These are phyloP conservation scores for Beris morrisii DNA, from an alignment of 2,888 invertebrate genomes.

Conservation along the genomic window DNA sequence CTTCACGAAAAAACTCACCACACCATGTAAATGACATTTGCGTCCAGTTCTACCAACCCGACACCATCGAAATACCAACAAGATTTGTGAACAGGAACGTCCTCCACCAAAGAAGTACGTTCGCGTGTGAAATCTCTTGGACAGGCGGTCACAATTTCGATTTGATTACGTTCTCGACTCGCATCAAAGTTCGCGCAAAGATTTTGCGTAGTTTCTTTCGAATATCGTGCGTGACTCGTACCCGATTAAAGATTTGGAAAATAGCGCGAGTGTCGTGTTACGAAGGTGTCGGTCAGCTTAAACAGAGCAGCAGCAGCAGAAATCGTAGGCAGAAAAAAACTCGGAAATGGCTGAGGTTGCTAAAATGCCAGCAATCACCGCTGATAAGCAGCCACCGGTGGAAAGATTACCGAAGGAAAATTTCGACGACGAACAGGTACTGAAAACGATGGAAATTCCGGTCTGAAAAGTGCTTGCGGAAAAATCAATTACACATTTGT, in stretches of 20 bases:
- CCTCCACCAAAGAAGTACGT: conserved; percentile 11
- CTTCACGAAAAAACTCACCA: not conserved
- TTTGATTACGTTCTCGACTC: conserved; percentile 6
- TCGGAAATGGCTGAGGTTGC: conserved; percentile 54
- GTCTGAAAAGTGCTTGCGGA: conserved; percentile 2
- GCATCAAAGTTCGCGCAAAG: not conserved
- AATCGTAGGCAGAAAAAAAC: conserved; percentile 23
- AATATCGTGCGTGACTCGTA: too few relatives aligned
- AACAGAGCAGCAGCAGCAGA: not conserved
- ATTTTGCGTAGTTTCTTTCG: not conserved
- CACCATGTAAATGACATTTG: not conserved
- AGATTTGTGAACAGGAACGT: conserved; percentile 5
- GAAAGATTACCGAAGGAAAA: conserved; percentile 46
- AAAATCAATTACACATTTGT: not conserved
- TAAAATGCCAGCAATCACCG: conserved; percentile 45
- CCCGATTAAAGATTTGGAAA: too few relatives aligned
- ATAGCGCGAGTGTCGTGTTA: too few relatives aligned
- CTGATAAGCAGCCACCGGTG: conserved; percentile 41
- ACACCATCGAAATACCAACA: not conserved
- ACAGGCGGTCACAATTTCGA: not conserved
- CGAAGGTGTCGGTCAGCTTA: conserved; percentile 2
- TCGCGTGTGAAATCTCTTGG: not conserved
- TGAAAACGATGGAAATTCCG: not conserved
- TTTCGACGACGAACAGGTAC: conserved; percentile 41
- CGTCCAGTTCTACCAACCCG: not conserved